These are phyloP conservation scores for Archocentrus centrarchus DNA, from an alignment of 2,113 vertebrate genomes.

Conservation along the genomic window DNA sequence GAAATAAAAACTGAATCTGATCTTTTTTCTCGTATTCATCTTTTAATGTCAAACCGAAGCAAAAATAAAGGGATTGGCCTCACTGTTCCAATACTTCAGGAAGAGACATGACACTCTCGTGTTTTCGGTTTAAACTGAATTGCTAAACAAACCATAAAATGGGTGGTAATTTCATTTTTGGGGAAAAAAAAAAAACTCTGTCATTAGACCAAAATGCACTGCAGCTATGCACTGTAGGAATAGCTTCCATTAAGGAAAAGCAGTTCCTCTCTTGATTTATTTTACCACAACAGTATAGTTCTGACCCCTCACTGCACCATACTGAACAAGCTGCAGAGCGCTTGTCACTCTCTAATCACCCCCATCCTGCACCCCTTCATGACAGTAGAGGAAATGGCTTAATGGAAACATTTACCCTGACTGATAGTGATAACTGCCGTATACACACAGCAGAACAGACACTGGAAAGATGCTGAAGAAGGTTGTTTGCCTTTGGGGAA, in stretches of 20 bases:
- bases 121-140: not conserved
- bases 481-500: conserved; percentile 45
- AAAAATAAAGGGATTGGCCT: no score
- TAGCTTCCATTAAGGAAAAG: not conserved
- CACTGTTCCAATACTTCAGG: no score
- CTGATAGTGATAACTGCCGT: conserved; percentile 55
- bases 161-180: not conserved
- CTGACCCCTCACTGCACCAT: conserved; percentile 34
- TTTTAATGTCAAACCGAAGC: no score
- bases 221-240: not conserved
- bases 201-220: not conserved
- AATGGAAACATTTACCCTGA: conserved; percentile 75
- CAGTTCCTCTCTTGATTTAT: not conserved
- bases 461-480: conserved; percentile 14
- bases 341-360: conserved; percentile 79
- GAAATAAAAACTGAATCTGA: no score
- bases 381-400: conserved; percentile 81
- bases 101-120: not conserved
- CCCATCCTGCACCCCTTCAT: conserved; percentile 45
- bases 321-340: conserved; percentile 66
- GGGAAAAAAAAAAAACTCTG: not conserved
- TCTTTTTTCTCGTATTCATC: no score
- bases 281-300: conserved; percentile 30
- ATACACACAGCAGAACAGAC: conserved; percentile 69
- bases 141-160: not conserved